phyloP scores from a whole-genome alignment of 35 echinoderm and acorn worm genomes.

The Stichopus chloronotus region DNA sequence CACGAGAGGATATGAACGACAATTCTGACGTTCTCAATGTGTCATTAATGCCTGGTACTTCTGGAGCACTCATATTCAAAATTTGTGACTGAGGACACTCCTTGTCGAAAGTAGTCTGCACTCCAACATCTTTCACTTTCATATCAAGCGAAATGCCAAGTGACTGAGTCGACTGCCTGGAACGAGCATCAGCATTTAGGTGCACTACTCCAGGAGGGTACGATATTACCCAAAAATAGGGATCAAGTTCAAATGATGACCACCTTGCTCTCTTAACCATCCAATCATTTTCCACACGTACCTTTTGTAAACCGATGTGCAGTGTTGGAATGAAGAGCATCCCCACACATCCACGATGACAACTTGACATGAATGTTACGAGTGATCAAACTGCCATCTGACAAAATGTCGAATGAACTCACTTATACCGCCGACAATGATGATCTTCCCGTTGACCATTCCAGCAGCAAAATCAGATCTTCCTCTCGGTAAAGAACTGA shows the following conservation, averaged over 20 bases:
- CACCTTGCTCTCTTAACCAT: conserved; percentile 41
- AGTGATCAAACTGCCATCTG: no score
- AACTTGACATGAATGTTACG: no score
- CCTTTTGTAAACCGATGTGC: conserved; percentile 21
- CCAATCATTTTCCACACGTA: conserved; percentile 46
- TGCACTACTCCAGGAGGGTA: conserved; percentile 21
- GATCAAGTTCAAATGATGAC: conserved; percentile 58
- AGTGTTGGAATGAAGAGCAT: no score
- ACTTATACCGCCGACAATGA: conserved; percentile 50
- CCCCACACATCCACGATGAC: no score
- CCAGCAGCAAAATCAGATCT: conserved; percentile 54
- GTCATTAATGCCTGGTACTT: background rate
- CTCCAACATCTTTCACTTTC: background rate
- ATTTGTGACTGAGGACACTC: background rate
- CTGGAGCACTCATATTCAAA: background rate
- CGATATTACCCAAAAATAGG: conserved; percentile 24
- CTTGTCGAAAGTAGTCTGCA: background rate
- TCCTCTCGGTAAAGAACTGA: conserved; percentile 26
- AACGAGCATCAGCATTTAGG: conserved; percentile 49
- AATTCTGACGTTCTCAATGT: background rate
- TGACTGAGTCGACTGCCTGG: background rate
- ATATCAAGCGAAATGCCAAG: background rate
- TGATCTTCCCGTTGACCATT: conserved; percentile 42
- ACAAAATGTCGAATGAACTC: background rate
- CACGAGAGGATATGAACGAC: background rate